Base-by-base conservation (phyloP, 2,888 invertebrate species). In the Coelopa pilipes region DNA sequence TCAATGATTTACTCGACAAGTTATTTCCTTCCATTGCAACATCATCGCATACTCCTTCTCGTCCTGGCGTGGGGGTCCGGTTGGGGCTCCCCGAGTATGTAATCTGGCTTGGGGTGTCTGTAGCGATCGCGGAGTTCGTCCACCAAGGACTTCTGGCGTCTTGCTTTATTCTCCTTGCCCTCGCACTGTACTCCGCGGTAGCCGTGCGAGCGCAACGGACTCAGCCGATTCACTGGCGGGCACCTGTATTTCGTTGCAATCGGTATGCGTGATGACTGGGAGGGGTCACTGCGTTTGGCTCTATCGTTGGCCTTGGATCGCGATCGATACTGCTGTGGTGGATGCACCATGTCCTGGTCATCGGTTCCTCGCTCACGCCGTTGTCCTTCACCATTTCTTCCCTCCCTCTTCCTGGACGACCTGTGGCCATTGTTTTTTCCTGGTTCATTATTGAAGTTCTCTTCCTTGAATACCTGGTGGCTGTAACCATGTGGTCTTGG, bases 1-100 rank as follows among this genome's bases (percentile, higher is more conserved):
- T 2, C 34, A 34, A 34, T 34, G 7, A 34, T 4, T 34, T 34
- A 4, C 7, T 7, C 34, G 34, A 2, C 34, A 55, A 15, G 17
- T 17, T 55, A 55, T 24, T 17, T 45, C 1, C 53, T 24, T 11
- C 11, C 19, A n/a, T 47, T 47, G 11, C 2, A 13, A 24, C 21
- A 67, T 34, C 4, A 34, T 46, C 47, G 2, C 10, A 55, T 68
- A 68, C 5, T 53, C 50, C 34, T 34, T 62, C n/a, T 3, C 24
- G 50, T 62, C n/a, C 21, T 63, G 63, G 1, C 15, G 15, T 53
- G 53, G 15, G 53, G n/a, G 10, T 34, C 7, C 4, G 53, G 13
- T 4, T 53, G 5, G 19, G 59, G 65, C 45, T 63, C 45, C 19
- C 71, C 71, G 19, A 71, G 65, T 65, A 71, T 47, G 9, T 71